These are phyloP conservation scores for Formicarius rufipectus DNA, from an alignment of 2,113 vertebrate species.

Conservation along the genomic window DNA sequence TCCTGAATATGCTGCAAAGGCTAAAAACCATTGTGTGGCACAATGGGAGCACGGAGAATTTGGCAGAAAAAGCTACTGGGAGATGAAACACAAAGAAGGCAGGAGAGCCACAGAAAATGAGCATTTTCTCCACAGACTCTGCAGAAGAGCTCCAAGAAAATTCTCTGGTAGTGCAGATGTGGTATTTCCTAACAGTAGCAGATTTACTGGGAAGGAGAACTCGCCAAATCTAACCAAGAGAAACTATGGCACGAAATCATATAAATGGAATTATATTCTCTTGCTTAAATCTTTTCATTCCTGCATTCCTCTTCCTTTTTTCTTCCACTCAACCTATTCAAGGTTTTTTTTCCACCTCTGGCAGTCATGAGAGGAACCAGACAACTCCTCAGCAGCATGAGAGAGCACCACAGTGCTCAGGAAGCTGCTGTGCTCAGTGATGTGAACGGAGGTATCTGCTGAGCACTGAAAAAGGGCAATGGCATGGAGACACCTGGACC, in stretches of 20 bases:
- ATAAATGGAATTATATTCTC: neutral
- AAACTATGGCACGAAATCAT: constrained; percentile 25
- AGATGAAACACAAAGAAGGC: neutral
- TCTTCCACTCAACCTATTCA: neutral
- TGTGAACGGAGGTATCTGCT: neutral
- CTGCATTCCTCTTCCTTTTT: neutral
- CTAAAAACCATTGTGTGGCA: neutral
- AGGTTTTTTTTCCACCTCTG: neutral
- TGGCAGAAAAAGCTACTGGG: neutral
- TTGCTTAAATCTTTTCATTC: neutral
- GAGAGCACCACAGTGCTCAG: neutral
- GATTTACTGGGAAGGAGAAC: neutral
- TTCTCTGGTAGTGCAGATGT: neutral
- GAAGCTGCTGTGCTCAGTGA: neutral
- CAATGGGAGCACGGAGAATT: neutral
- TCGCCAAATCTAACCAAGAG: neutral
- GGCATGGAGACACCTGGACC: neutral
- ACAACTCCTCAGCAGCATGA: neutral
- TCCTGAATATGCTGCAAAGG: rapidly evolving
- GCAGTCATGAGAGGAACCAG: neutral
- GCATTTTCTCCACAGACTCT: neutral
- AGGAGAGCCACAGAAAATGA: neutral
- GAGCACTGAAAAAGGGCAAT: neutral
- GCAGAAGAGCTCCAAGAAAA: neutral
- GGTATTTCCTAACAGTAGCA: constrained; percentile 7